Base-by-base conservation (phyloP, 2,888 invertebrate genomes). In the Encarsia formosa region DNA sequence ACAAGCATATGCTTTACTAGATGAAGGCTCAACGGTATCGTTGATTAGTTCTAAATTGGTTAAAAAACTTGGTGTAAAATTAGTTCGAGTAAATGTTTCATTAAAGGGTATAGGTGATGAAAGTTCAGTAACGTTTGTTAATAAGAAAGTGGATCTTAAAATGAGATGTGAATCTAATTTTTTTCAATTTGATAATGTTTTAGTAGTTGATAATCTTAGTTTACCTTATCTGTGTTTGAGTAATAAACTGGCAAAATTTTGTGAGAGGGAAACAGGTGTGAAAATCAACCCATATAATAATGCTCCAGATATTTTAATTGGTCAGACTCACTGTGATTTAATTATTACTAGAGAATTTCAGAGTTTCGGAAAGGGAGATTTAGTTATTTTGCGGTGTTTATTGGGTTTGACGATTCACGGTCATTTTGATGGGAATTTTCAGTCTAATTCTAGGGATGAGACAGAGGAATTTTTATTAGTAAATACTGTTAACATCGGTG, bases 351-450 rank as follows among this genome's bases (percentile, higher is more conserved):
- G 31, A 13, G 51, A 51, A 39, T 24, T 26, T 13, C 5, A 5
- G 9, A 8, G 6, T 1, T 18, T 46, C 5, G 4, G 18, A 19
- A 16, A 2, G 3, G 6, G 20, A 18, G 11, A 3, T 3, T 46
- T 38, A 13, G 15, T 26, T 9, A 19, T 38, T 5, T 47, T 39
- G 4, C 16, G 39, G 15, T 39, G 39, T n/a, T 15, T 19, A n/a
- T 19, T 47, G 16, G 39, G 47, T 15, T 47, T 31, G 47, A 5
- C 20, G 1, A 39, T 47, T 22, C 47, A 40, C 31, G 39, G 47
- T 15, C 18, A 8, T 16, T 4, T n/a, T 31, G 11, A 4, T 31
- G 11, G 13, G 6, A 15, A n/a, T 31, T 31, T 11, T 31, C 11
- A 31, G 11, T 31, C 6, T 15, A 20, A 5, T 18, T 2, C 18